Conservation (phyloP, 2,797 vertebrate genomes). For the Cirrhinus molitorella region DNA sequence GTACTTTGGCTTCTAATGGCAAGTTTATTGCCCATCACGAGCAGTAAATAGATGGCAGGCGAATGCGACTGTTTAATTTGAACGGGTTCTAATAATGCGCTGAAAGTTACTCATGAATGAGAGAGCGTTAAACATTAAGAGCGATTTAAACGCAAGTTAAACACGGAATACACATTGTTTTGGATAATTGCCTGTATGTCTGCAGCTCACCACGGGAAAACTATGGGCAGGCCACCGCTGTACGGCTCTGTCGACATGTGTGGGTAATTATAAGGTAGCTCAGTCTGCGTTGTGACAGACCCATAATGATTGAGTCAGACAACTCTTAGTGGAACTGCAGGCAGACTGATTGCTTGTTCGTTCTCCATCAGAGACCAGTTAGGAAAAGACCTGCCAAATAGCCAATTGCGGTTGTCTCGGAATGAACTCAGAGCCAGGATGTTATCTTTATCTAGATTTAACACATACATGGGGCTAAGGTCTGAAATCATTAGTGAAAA, state of each 20-base stretch:
- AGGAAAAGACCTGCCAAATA: constrained; percentile 45
- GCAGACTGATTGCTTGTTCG: constrained; percentile 49
- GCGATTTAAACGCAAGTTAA: constrained; percentile 19
- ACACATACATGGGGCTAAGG: constrained; percentile 57
- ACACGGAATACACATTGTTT: constrained; percentile 23
- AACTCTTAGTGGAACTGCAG: constrained; percentile 49
- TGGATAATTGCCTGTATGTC: constrained; percentile 13
- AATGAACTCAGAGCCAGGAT: constrained; percentile 42
- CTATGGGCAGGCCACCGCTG: constrained; percentile 7
- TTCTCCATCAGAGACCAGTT: constrained; percentile 43
- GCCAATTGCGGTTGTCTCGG: constrained; percentile 31
- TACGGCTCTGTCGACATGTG: constrained; percentile 33
- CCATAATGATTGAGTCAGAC: constrained; percentile 56
- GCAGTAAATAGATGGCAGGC: background rate
- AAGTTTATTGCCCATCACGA: constrained; percentile 7
- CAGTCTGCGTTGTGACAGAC: constrained; percentile 48
- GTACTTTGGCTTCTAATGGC: background rate
- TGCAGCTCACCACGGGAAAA: constrained; percentile 8
- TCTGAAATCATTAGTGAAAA: background rate
- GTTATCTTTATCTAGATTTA: constrained; percentile 71
- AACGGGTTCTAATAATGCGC: constrained; percentile 5
- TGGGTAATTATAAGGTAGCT: constrained; percentile 54
- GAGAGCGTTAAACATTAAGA: constrained; percentile 8
- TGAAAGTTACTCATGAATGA: background rate
- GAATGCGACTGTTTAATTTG: background rate